Percentiles rank a stretch among this genome's conserved stretches.
Conservation (phyloP, 2,797 vertebrate species). For the Pangasius macronema region DNA sequence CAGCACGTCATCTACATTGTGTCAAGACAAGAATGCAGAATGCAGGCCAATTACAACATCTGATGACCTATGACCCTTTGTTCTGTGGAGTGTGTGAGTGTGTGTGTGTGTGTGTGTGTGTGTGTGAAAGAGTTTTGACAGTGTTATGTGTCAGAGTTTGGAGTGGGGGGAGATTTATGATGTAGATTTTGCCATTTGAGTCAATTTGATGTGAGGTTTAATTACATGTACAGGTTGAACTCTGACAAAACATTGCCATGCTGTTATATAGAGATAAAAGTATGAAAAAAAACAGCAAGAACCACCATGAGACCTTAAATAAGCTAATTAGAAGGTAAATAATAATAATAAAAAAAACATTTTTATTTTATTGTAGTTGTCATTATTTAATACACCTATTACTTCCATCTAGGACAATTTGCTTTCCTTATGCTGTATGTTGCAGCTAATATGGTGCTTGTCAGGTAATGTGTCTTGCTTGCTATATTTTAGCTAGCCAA, state of each 20-base stretch:
- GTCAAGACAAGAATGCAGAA: slow-evolving; percentile 50
- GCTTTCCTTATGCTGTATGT: too few relatives aligned
- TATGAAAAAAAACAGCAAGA: not conserved
- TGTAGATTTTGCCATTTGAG: slow-evolving; percentile 15
- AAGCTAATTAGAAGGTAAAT: not conserved
- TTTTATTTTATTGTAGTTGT: not conserved
- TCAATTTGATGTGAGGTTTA: not conserved
- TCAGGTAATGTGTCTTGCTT: not conserved
- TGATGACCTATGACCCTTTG: slow-evolving; percentile 50
- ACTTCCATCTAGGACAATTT: not conserved
- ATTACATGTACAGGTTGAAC: not conserved
- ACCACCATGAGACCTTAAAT: not conserved
- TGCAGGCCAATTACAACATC: slow-evolving; percentile 49
- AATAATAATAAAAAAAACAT: not conserved
- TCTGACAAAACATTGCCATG: not conserved
- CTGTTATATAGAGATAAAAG: not conserved
- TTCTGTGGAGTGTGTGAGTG: not conserved
- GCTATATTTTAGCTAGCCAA: not conserved
- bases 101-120: slow-evolving; percentile 9
- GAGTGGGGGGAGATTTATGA: not conserved
- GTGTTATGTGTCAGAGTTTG: not conserved
- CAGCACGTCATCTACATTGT: slow-evolving; percentile 48
- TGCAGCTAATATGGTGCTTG: not conserved
- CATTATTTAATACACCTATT: not conserved
- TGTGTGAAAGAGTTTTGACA: slow-evolving; percentile 3